phyloP scores from a whole-genome alignment of 2,888 invertebrate genomes.

The Heliconius charithonia region DNA sequence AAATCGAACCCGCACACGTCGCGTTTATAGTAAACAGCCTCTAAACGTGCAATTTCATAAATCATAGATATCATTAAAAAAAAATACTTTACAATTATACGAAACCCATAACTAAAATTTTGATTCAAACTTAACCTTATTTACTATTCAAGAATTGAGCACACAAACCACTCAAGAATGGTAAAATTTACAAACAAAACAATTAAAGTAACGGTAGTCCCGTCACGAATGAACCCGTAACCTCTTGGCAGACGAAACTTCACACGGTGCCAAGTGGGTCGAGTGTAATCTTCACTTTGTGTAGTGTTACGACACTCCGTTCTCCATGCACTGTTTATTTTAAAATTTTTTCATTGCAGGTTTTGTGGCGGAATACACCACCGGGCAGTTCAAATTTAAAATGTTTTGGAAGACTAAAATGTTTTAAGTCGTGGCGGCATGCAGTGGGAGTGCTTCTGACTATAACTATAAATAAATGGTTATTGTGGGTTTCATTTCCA shows the following conservation, averaged over 20 bases:
- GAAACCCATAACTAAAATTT: not conserved
- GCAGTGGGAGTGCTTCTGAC: too few relatives aligned
- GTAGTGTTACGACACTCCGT: not conserved
- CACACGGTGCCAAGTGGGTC: conserved; percentile 38
- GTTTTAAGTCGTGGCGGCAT: too few relatives aligned
- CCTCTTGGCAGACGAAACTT: conserved; percentile 27
- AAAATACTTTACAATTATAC: not conserved
- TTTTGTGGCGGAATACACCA: too few relatives aligned
- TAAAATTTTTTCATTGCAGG: not conserved
- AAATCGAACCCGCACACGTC: too few relatives aligned
- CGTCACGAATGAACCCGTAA: conserved; percentile 38
- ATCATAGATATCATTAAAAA: not conserved
- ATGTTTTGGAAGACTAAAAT: not conserved
- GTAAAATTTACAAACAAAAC: conserved; percentile 9
- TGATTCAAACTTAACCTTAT: not conserved
- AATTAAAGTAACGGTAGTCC: conserved; percentile 21
- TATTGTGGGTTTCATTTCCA: too few relatives aligned
- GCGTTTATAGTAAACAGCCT: too few relatives aligned
- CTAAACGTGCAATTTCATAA: too few relatives aligned
- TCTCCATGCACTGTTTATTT: not conserved
- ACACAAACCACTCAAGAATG: not conserved
- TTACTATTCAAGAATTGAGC: conserved; percentile 1
- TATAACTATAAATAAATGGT: too few relatives aligned
- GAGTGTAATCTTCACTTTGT: not conserved
- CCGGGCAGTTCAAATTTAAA: not conserved